Percentiles rank a stretch among this genome's conserved stretches.
phyloP scores from a whole-genome alignment of 2,113 vertebrate genomes.

The Equus quagga region DNA sequence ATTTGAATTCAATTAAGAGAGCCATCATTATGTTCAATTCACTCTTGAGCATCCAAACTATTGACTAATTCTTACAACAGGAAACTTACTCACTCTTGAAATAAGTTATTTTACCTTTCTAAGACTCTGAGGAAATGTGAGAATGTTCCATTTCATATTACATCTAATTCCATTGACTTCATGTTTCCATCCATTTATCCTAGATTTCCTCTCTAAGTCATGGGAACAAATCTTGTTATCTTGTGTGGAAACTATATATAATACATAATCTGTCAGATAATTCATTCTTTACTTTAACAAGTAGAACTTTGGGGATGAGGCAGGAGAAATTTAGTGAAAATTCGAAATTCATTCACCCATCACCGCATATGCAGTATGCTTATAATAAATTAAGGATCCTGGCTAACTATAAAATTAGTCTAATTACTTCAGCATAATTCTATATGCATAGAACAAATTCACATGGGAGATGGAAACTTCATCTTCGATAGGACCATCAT shows the following conservation, averaged over 20 bases:
- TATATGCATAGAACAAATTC: background rate
- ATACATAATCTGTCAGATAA: background rate
- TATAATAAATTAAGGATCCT: background rate
- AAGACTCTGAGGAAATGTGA: background rate
- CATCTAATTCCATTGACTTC: background rate
- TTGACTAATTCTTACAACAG: background rate
- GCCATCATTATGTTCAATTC: background rate
- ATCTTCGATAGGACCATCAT: background rate
- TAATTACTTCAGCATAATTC: background rate
- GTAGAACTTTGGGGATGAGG: background rate
- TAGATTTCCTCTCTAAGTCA: background rate
- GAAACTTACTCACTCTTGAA: background rate
- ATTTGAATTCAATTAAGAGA: constrained; percentile 18
- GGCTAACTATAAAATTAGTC: background rate
- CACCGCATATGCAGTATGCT: background rate
- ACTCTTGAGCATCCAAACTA: background rate
- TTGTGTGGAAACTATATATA: background rate
- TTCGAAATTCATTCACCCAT: background rate
- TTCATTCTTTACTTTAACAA: background rate
- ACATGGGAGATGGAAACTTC: background rate
- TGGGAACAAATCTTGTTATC: background rate
- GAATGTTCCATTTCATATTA: background rate
- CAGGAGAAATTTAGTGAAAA: background rate
- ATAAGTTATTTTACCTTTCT: background rate
- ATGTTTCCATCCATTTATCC: background rate